phyloP scores from a whole-genome alignment of 1,140 invertebrate genomes.

The Hormaphis cornu region DNA sequence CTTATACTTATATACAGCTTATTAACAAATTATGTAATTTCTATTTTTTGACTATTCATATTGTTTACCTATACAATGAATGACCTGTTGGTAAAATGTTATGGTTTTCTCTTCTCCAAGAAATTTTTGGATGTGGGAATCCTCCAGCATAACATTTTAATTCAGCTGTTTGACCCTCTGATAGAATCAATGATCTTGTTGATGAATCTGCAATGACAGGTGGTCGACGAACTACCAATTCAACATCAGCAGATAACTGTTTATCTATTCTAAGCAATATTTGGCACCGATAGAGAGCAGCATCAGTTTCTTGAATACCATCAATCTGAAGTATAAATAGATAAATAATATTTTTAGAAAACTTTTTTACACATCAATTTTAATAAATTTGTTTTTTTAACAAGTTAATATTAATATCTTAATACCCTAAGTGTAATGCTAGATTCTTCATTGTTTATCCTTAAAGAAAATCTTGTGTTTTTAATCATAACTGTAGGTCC shows the following conservation, averaged over 20 bases:
- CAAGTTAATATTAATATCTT: too few relatives aligned
- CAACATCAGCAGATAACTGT: conserved; percentile 70
- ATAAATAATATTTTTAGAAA: too few relatives aligned
- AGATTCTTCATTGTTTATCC: conserved; percentile 64
- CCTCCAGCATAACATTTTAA: conserved; percentile 82
- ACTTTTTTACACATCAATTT: too few relatives aligned
- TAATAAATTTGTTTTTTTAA: too few relatives aligned
- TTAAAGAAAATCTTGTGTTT: conserved; percentile 73
- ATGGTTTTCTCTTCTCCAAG: conserved; percentile 86
- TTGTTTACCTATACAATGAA: conserved; percentile 58
- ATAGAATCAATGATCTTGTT: conserved; percentile 72
- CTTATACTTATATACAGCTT: too few relatives aligned
- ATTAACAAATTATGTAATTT: too few relatives aligned
- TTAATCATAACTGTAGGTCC: conserved; percentile 71
- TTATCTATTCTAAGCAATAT: conserved; percentile 68
- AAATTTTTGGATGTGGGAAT: conserved; percentile 70
- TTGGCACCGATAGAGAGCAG: conserved; percentile 78
- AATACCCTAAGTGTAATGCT: conserved; percentile 63
- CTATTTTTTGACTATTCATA: too few relatives aligned
- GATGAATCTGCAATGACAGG: conserved; percentile 88
- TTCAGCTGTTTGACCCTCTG: conserved; percentile 64
- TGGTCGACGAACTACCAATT: conserved; percentile 70
- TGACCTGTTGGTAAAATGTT: conserved; percentile 82
- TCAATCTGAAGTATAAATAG: conserved; percentile 56
- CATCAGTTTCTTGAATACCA: conserved; percentile 88